Evolutionary conservation across 2,797 vertebrate genomes (phyloP).

Genomic region (Helicolenus hilgendorfi): DNA sequence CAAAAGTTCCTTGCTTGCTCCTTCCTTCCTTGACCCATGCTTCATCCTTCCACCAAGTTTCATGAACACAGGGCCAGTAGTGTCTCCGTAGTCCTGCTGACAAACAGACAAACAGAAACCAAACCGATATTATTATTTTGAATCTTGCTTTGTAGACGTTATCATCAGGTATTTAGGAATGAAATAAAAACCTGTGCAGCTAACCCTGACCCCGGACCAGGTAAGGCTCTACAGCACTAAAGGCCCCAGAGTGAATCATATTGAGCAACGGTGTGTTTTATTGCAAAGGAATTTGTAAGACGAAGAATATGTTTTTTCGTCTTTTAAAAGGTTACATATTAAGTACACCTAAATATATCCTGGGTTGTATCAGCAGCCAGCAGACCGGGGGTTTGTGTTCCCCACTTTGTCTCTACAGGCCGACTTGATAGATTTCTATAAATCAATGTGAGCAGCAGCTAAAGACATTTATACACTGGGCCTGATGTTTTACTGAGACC

Average conservation of each 20-base stretch:
- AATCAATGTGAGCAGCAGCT: slow-evolving; percentile 34
- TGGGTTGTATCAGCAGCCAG: neutral
- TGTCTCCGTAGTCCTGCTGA: too few relatives aligned
- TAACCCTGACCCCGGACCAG: neutral
- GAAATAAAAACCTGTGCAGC: neutral
- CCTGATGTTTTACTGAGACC: slow-evolving; percentile 35
- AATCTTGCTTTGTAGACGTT: neutral
- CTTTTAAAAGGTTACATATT: neutral
- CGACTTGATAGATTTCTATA: slow-evolving; percentile 27
- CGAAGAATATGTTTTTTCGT: neutral
- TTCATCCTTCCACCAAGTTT: too few relatives aligned
- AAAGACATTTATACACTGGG: slow-evolving; percentile 35
- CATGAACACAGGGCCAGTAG: too few relatives aligned
- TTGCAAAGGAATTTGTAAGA: neutral
- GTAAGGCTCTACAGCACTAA: neutral
- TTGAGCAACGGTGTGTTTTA: neutral
- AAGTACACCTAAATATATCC: neutral
- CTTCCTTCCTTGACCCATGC: too few relatives aligned
- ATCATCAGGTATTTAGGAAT: neutral
- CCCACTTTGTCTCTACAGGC: neutral
- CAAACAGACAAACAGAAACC: too few relatives aligned
- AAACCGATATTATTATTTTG: neutral
- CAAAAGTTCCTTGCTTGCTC: too few relatives aligned
- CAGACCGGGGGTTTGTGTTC: neutral
- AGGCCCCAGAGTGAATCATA: too few relatives aligned